Evolutionary conservation across 2,888 invertebrate species (phyloP), one percentile per base, ranked within the genome.

Genomic region (Eristalis tenax): DNA sequence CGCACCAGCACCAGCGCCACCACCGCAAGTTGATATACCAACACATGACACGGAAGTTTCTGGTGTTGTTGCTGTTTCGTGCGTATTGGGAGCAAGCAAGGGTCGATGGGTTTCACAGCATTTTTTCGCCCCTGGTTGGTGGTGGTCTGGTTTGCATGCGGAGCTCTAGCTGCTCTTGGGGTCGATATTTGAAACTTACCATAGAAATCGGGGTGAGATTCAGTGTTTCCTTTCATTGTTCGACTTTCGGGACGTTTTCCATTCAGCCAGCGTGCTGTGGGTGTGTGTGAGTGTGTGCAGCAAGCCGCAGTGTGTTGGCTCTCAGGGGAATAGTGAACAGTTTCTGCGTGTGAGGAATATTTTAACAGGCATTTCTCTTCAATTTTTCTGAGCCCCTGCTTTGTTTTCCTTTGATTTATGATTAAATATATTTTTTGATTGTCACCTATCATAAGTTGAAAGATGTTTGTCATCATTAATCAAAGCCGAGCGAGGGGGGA

Each of bases 141-240:
- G 8, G 50, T n/a, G n/a, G 18, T 83, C 77, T 68, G 40, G 50
- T 77, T 77, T 77, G 78, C 78, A 79, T 79, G 71, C 71, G 32
- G 50, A 23, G 56, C 43, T 64, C 40, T 64, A 64, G 70, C 26
- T 68, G 77, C 81, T 86, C 83, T 83, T 83, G 83, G 86, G 86
- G 86, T 86, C 86, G 86, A 86, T 86, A 86, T 83, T 86, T 79
- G 70, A 82, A 86, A 83, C 83, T 82, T 86, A 63, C 86, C 86
- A 86, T 75, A 78, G 75, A 86, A 78, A 86, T 86, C 75, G 71
- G 86, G 86, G 86, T 86, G 86, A 86, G 78, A 83, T 69, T 77
- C 61, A 82, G 76, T 74, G 32, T 50, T 77, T 11, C 18, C 18
- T 79, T 66, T 56, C 57, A 66, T 69, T 68, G 66, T 83, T 57